These are phyloP conservation scores for Lycophotia porphyrea DNA, from an alignment of 2,888 invertebrate species.

Conservation along the genomic window DNA sequence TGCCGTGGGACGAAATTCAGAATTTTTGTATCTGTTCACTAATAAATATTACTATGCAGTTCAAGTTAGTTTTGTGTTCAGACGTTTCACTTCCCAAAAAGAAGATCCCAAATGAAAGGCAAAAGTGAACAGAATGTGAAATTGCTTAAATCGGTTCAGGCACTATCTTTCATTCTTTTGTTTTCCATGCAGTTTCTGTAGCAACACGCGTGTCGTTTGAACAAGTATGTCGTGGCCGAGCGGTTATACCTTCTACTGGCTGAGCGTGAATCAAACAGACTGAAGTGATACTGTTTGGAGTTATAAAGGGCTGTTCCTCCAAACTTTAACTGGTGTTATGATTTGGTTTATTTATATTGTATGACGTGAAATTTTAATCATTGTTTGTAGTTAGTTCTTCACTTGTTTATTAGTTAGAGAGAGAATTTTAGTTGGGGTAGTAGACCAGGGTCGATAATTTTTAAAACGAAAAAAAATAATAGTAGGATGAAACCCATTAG, in stretches of 20 bases:
- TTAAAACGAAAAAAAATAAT: no score
- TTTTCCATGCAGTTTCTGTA: background rate
- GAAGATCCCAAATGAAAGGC: background rate
- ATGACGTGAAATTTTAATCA: conserved; percentile 1
- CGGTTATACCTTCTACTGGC: background rate
- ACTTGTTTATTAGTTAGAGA: background rate
- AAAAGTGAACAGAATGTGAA: background rate
- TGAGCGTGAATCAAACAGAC: conserved; percentile 47
- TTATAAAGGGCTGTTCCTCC: conserved; percentile 45
- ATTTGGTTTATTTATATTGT: conserved; percentile 41
- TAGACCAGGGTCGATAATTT: no score
- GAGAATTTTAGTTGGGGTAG: background rate
- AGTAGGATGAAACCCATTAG: no score
- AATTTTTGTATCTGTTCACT: background rate
- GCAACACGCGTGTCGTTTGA: background rate
- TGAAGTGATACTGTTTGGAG: conserved; percentile 44
- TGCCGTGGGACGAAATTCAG: background rate
- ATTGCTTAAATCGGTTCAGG: background rate
- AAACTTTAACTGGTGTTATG: conserved; percentile 44
- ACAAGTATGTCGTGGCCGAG: background rate
- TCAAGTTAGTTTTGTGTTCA: no score
- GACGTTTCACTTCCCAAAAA: background rate
- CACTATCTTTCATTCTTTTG: background rate
- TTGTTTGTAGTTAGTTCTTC: conserved; percentile 13
- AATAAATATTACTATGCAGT: no score